Base-by-base conservation (phyloP, 2,888 invertebrate genomes). In the Muschampia plurimacula region DNA sequence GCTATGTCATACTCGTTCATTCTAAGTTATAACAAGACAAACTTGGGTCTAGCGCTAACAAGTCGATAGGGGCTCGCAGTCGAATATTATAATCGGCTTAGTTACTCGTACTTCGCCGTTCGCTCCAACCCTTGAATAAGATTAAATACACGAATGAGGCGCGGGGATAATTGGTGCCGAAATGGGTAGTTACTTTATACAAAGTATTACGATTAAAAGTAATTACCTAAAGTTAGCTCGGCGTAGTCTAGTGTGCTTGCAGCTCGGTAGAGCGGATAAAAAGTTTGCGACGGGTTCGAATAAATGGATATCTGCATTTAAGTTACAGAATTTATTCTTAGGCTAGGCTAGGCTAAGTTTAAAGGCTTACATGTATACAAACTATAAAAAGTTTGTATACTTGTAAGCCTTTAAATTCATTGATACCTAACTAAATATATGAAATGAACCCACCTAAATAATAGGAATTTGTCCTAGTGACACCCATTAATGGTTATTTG, bases 31-130 rank as follows among this genome's bases (percentile, higher is more conserved):
- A 89, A 89, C 89, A 87, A 89, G 89, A 83, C 86, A 86, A 88
- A 88, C 88, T 89, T 87, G 79, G 80, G 76, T 84, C 83, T 83
- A 82, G 80, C 81, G 80, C 86, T 88, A 88, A 87, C 89, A 88
- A 88, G 86, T 87, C 84, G 78, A 72, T 76, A 67, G 82, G 82
- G 78, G 78, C 81, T 77, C 78, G 77, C 76, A 76, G 80, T 82
- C 81, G 83, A 84, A 86, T 86, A 86, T 84, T 85, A 81, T 88
- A 88, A 88, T 87, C 88, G 86, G 88, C 88, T 88, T 88, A 86
- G 86, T 86, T 87, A 84, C 82, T 82, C 49, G 49, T 49, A 49
- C 49, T 49, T 36, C 71, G 60, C 59, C 78, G 77, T 76, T 75
- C 77, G 78, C 80, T 79, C 79, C 78, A 78, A 79, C 84, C 82